phyloP scores from a whole-genome alignment of 35 echinoderm and acorn worm genomes.

The Apostichopus japonicus region DNA sequence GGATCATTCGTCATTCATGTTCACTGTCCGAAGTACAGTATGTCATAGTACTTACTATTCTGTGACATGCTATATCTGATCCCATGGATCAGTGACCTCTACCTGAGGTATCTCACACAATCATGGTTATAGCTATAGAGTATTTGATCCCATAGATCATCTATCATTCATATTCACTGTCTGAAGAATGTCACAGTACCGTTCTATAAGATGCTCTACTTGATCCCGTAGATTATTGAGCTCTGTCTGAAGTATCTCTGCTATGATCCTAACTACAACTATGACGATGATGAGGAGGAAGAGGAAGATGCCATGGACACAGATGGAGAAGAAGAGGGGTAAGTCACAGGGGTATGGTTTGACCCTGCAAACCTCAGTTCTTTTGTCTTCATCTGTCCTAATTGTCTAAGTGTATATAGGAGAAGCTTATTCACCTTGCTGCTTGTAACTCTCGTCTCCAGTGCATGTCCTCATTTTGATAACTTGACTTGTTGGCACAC shows the following conservation, averaged over 20 bases:
- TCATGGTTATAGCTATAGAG: too few relatives aligned
- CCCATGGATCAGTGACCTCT: too few relatives aligned
- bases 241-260: slow-evolving; percentile 89
- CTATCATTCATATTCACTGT: too few relatives aligned
- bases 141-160: too few relatives aligned
- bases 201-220: not conserved
- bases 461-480: too few relatives aligned
- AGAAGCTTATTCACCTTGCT: not conserved
- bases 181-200: too few relatives aligned
- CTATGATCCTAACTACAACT: slow-evolving; percentile 99
- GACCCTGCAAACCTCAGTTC: too few relatives aligned
- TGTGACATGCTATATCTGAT: not conserved
- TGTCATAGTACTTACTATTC: too few relatives aligned
- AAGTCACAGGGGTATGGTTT: slow-evolving; percentile 15
- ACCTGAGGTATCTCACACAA: not conserved
- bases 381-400: not conserved
- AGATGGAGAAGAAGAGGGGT: slow-evolving; percentile 89
- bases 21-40: too few relatives aligned
- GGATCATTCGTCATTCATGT: too few relatives aligned
- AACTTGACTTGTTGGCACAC: too few relatives aligned
- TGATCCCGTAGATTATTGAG: slow-evolving; percentile 72
- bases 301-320: slow-evolving; percentile 98
- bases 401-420: not conserved
- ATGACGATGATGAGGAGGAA: slow-evolving; percentile 87
- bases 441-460: too few relatives aligned